A percentile compares a stretch with the other conserved stretches of the same genome.
phyloP scores from a whole-genome alignment of 2,888 invertebrate genomes.

The Scaptomyza flava region DNA sequence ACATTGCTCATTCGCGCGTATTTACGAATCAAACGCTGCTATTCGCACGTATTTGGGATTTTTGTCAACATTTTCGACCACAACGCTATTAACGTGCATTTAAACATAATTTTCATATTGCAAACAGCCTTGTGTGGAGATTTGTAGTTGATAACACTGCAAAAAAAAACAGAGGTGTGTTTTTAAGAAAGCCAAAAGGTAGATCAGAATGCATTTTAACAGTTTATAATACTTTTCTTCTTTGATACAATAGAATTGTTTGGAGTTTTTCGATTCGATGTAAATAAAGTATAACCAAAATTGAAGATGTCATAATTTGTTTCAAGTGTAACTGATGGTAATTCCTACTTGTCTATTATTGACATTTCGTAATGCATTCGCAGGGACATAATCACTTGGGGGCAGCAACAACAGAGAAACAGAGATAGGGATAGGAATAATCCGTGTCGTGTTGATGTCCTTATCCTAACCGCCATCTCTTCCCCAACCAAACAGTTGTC shows the following conservation, averaged over 20 bases:
- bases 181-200: no score
- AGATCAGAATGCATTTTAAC: no score
- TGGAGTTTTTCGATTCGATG: no score
- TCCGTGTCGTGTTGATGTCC: constrained; percentile 1
- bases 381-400: neutral
- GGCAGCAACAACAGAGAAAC: neutral
- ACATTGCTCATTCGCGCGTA: constrained; percentile 49
- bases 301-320: neutral
- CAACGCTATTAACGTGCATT: constrained; percentile 17
- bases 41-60: constrained; percentile 75
- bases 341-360: constrained; percentile 27
- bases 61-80: constrained; percentile 41
- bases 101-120: constrained; percentile 50
- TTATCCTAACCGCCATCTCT: neutral
- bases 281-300: no score
- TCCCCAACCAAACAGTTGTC: neutral
- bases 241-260: no score
- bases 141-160: neutral
- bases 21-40: constrained; percentile 60
- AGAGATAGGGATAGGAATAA: neutral
- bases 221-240: no score
- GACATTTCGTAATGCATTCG: constrained; percentile 53
- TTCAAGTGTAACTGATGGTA: constrained; percentile 28
- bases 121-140: neutral
- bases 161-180: neutral